These are phyloP conservation scores for Drusus annulatus DNA, from an alignment of 1,140 invertebrate genomes.

Conservation along the genomic window DNA sequence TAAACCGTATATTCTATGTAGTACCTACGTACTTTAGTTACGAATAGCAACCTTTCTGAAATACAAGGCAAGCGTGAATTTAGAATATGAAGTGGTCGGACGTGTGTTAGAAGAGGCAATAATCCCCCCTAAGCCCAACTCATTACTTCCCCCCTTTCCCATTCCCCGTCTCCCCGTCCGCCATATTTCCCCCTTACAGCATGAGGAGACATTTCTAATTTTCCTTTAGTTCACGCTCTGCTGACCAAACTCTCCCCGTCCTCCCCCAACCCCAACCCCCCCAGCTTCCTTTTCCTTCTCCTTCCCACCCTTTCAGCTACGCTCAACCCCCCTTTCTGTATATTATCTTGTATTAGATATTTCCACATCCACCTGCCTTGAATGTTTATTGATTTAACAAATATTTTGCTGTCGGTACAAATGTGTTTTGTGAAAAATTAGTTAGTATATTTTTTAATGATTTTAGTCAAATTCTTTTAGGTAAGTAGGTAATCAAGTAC, in stretches of 20 bases:
- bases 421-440: background rate
- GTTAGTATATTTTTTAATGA: background rate
- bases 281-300: background rate
- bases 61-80: slow-evolving; percentile 53
- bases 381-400: background rate
- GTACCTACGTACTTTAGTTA: background rate
- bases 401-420: background rate
- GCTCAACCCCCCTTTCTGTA: background rate
- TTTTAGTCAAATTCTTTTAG: too few species aligned
- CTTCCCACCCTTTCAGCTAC: background rate
- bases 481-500: too few species aligned
- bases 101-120: slow-evolving; percentile 49
- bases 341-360: slow-evolving; percentile 2
- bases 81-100: slow-evolving; percentile 55
- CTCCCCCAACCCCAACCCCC: slow-evolving; percentile 6
- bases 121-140: slow-evolving; percentile 45
- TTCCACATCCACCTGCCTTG: background rate
- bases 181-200: slow-evolving; percentile 12
- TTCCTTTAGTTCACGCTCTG: slow-evolving; percentile 59
- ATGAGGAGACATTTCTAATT: slow-evolving; percentile 59
- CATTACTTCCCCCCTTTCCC: slow-evolving; percentile 8
- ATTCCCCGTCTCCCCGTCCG: background rate
- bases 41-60: slow-evolving; percentile 25
- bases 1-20: background rate
- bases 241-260: slow-evolving; percentile 48